Percentiles rank a stretch among this genome's conserved stretches.
These are phyloP conservation scores for Loxodonta africana DNA, from an alignment of 2,113 vertebrate genomes.

Conservation along the genomic window DNA sequence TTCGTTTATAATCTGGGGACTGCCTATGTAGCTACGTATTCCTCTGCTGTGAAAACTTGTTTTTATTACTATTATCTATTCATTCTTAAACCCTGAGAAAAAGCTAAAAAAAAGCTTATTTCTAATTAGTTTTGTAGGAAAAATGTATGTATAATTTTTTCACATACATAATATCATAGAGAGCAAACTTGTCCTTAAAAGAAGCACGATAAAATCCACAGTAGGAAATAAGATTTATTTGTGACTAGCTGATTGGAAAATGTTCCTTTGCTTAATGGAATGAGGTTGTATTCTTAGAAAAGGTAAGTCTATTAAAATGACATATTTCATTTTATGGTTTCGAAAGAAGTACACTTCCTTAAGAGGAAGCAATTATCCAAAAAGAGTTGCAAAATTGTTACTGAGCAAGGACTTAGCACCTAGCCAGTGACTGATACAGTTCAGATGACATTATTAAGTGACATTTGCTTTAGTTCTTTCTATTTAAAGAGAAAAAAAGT, in stretches of 20 bases:
- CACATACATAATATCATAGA: not conserved
- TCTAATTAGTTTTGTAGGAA: slow-evolving; percentile 48
- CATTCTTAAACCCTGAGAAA: not conserved
- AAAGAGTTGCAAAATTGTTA: slow-evolving; percentile 35
- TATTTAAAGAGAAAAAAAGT: slow-evolving; percentile 62
- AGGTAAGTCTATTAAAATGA: slow-evolving; percentile 54
- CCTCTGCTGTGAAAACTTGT: not conserved
- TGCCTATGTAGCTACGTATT: not conserved
- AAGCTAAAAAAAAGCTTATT: not conserved
- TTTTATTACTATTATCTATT: not conserved
- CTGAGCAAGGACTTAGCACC: slow-evolving; percentile 7
- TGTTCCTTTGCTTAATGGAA: slow-evolving; percentile 41
- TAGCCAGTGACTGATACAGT: not conserved
- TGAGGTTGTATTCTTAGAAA: slow-evolving; percentile 26
- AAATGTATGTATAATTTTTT: slow-evolving; percentile 13
- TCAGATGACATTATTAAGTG: slow-evolving; percentile 5
- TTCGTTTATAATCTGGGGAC: too few relatives aligned
- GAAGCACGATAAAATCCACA: not conserved
- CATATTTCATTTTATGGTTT: slow-evolving; percentile 47
- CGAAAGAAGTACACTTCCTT: slow-evolving; percentile 11
- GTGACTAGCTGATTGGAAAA: not conserved
- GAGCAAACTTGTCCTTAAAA: slow-evolving; percentile 1
- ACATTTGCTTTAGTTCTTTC: slow-evolving; percentile 31
- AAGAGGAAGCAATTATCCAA: slow-evolving; percentile 39
- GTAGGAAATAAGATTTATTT: slow-evolving; percentile 48